Conservation (phyloP, 1,140 invertebrate genomes). For the Pachypeltis micranthus region DNA sequence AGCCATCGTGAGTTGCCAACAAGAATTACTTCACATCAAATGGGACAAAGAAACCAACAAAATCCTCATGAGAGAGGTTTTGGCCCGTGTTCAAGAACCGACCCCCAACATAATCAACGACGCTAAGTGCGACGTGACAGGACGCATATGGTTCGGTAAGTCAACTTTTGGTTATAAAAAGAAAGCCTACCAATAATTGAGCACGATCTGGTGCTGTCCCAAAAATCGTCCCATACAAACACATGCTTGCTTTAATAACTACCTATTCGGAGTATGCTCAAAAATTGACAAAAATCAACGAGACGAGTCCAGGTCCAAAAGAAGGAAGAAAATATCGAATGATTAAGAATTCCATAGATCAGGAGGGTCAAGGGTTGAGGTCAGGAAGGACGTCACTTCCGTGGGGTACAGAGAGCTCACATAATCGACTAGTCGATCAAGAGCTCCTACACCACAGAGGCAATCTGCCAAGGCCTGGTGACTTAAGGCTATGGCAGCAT, state of each 20-base stretch:
- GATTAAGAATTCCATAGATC: no score
- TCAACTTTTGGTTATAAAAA: background rate
- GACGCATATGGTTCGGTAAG: background rate
- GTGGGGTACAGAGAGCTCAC: no score
- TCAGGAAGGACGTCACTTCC: no score
- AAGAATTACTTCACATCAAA: background rate
- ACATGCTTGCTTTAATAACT: background rate
- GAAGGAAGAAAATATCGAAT: no score
- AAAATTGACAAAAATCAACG: background rate
- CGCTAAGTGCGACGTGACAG: background rate
- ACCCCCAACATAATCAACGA: background rate
- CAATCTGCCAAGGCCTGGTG: no score
- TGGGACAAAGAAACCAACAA: background rate
- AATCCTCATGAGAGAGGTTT: background rate
- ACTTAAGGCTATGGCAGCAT: no score
- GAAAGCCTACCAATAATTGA: background rate
- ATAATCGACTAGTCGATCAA: no score
- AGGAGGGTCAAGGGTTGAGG: no score
- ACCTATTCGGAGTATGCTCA: background rate
- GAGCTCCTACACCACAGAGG: no score
- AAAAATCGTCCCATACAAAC: no score
- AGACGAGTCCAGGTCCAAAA: no score
- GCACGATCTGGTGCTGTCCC: no score
- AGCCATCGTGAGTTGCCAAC: background rate
- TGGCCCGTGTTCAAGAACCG: background rate